phyloP scores from a whole-genome alignment of 2,113 vertebrate species.

The Laticauda laticaudata region DNA sequence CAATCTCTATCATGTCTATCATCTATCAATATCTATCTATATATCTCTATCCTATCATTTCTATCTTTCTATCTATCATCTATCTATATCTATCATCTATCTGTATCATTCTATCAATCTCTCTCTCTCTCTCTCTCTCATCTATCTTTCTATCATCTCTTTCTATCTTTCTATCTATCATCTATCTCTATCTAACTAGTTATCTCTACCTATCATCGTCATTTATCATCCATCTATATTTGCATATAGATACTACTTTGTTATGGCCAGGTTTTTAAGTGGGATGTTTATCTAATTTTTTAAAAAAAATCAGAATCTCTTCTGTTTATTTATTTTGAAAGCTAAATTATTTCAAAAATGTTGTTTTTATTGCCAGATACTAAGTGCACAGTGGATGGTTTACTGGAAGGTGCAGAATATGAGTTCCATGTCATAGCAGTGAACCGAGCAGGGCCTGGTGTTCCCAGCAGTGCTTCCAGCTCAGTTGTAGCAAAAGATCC shows the following conservation, averaged over 20 bases:
- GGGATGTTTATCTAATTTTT: neutral
- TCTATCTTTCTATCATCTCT: too few relatives aligned
- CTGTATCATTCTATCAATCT: too few relatives aligned
- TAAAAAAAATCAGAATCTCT: neutral
- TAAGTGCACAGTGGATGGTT: constrained; percentile 55
- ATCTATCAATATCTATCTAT: too few relatives aligned
- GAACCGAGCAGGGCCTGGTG: constrained; percentile 60
- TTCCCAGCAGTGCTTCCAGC: constrained; percentile 59
- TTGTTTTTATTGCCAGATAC: constrained; percentile 43
- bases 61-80: too few relatives aligned
- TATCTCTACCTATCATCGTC: neutral
- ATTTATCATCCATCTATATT: neutral
- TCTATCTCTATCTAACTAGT: neutral
- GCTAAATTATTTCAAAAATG: neutral
- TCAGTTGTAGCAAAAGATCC: constrained; percentile 65
- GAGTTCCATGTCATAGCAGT: constrained; percentile 67
- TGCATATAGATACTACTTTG: neutral
- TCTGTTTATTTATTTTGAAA: neutral
- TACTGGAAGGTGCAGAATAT: constrained; percentile 69
- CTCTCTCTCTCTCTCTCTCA: too few relatives aligned
- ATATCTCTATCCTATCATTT: too few relatives aligned
- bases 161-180: neutral
- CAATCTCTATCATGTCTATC: too few relatives aligned
- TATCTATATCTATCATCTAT: too few relatives aligned
- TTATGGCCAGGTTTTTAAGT: neutral